Evolutionary conservation across 1,140 invertebrate species (phyloP).

Genomic region (Oscheius sp.): DNA sequence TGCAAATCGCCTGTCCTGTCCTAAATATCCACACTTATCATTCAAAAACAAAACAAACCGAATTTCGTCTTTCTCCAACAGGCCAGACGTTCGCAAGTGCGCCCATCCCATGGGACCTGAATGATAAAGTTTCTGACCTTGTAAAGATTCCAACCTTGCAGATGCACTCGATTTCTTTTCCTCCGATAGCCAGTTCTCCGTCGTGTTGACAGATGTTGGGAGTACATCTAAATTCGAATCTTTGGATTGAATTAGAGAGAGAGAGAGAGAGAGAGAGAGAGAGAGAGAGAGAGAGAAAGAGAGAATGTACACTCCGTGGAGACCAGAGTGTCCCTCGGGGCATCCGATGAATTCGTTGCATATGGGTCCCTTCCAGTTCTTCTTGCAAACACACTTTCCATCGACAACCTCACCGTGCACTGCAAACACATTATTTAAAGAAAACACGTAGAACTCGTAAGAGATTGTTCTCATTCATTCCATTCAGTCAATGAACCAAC

Average conservation of each 20-base stretch:
- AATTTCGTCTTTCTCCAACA: constrained; percentile 34
- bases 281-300: too few relatives aligned
- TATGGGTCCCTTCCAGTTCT: constrained; percentile 28
- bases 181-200: constrained; percentile 35
- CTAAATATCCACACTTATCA: neutral
- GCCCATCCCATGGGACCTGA: constrained; percentile 36
- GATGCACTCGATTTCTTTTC: constrained; percentile 35
- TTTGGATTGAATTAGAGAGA: neutral
- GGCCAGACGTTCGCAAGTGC: constrained; percentile 34
- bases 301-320: neutral
- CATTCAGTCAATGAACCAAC: too few relatives aligned
- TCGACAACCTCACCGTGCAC: constrained; percentile 22
- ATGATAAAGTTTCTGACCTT: neutral
- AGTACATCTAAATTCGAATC: constrained; percentile 23
- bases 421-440: too few relatives aligned
- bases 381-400: constrained; percentile 27
- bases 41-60: constrained; percentile 2
- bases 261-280: too few relatives aligned
- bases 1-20: constrained; percentile 13
- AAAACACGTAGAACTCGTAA: too few relatives aligned
- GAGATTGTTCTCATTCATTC: too few relatives aligned
- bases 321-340: constrained; percentile 3
- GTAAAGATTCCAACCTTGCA: constrained; percentile 13
- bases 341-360: constrained; percentile 33
- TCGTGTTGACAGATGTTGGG: constrained; percentile 38